A percentile compares a stretch with the other conserved stretches of the same genome.
phyloP scores from a whole-genome alignment of 2,113 vertebrate species.

The Geococcyx californianus region DNA sequence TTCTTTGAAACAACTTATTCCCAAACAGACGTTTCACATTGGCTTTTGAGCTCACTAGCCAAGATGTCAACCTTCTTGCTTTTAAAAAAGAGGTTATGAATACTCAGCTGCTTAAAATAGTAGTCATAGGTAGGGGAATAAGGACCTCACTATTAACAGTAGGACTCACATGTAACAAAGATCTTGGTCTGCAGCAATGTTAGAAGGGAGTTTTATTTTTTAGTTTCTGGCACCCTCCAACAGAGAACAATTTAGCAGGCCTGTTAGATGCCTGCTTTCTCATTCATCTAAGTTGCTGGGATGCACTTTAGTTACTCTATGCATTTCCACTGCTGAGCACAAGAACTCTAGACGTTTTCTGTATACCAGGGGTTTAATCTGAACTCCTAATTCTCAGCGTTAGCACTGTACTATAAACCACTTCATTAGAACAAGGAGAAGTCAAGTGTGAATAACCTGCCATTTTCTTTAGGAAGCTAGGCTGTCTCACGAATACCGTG shows the following conservation, averaged over 20 bases:
- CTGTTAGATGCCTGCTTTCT: neutral
- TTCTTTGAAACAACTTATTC: neutral
- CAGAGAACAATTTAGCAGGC: neutral
- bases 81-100: neutral
- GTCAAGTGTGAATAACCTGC: constrained; percentile 3
- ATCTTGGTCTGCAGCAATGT: neutral
- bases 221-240: neutral
- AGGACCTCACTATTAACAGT: neutral
- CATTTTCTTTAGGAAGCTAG: neutral
- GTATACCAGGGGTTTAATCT: neutral
- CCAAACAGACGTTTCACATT: neutral
- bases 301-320: neutral
- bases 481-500: neutral
- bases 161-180: neutral
- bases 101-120: neutral
- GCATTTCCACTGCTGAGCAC: neutral
- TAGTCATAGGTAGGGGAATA: neutral
- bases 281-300: neutral
- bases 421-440: neutral
- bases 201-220: neutral
- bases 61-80: neutral
- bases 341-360: neutral
- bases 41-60: neutral
- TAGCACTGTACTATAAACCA: neutral
- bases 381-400: neutral